Evolutionary conservation across 2,797 vertebrate species (phyloP), one percentile per base, ranked within the genome.

Genomic region (Glyptemys insculpta): DNA sequence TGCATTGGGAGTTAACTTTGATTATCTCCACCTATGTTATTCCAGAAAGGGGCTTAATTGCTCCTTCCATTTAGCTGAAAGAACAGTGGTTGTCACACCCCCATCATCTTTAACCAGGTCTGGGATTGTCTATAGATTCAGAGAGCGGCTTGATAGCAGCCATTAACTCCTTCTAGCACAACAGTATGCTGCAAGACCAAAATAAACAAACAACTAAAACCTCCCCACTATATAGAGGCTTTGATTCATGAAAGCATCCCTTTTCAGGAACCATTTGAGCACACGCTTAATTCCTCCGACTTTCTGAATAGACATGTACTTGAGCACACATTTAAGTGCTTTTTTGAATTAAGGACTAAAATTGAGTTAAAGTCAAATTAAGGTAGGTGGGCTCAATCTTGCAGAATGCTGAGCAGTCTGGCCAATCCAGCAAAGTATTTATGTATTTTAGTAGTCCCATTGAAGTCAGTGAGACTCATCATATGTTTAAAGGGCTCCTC

Each of bases 171-270:
- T 21, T 3, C 65, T n/a, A 83, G 5, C 2, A 4, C 34, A 1
- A 1, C 18, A 8, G 19, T 0, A 47, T 3, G 31, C 1, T 72
- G 1, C 1, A 79, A 8, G 8, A 57, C 4, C 27, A 79, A 84
- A 83, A 4, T 11, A 65, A n/a, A 65, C 16, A n/a, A 65, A 65
- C 29, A 59, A 59, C 57, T 16, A 65, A 65, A 65, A 8, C 16
- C 8, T n/a, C 62, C 16, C 34, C 12, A 8, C 54, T 88, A 0
- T 14, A 18, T 79, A 88, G 2, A 23, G 11, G 47, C 79, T n/a
- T 1, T 1, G 53, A 72, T n/a, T 44, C 56, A 52, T 7, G 56
- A 27, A 4, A 54, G 1, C 34, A 12, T 0, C 5, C 86, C 87
- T 91, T 78, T 79, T 86, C 9, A 84, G 7, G 3, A 47, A 41